These are phyloP conservation scores for Trichechus manatus DNA, from an alignment of 2,113 vertebrate genomes.

Conservation along the genomic window DNA sequence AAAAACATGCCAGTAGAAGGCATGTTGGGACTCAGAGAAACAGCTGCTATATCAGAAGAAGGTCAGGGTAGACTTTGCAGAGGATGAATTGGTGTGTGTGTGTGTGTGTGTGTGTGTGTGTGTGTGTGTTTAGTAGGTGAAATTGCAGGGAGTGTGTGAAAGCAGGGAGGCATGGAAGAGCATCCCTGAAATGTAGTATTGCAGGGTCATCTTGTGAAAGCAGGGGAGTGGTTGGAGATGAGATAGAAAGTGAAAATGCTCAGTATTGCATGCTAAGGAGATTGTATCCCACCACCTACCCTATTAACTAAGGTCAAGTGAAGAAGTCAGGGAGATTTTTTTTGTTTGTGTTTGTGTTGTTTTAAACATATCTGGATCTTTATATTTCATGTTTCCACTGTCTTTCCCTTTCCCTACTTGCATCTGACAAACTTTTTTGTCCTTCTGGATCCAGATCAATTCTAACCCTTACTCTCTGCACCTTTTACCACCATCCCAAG, in stretches of 20 bases:
- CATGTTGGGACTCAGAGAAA: not conserved
- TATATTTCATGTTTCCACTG: not conserved
- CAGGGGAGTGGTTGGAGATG: not conserved
- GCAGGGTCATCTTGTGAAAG: fast-evolving
- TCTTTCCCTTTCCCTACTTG: not conserved
- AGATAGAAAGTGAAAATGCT: not conserved
- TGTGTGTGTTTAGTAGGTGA: not conserved
- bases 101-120: not conserved
- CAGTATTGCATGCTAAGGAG: fast-evolving
- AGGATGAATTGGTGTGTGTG: not conserved
- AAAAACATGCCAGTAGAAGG: not conserved
- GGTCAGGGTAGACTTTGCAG: not conserved
- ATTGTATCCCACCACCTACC: not conserved
- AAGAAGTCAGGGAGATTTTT: not conserved
- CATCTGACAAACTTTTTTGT: not conserved
- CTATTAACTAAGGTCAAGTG: not conserved
- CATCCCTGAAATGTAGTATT: not conserved
- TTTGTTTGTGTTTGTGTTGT: not conserved
- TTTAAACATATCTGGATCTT: not conserved
- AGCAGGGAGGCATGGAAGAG: not conserved
- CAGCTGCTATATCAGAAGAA: not conserved
- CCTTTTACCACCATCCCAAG: not conserved
- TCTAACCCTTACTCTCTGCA: not conserved
- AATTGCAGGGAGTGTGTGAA: not conserved
- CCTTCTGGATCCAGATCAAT: not conserved